Conservation (phyloP, 92 coral and sea anemone genomes). For the Pocillopora grandis region DNA sequence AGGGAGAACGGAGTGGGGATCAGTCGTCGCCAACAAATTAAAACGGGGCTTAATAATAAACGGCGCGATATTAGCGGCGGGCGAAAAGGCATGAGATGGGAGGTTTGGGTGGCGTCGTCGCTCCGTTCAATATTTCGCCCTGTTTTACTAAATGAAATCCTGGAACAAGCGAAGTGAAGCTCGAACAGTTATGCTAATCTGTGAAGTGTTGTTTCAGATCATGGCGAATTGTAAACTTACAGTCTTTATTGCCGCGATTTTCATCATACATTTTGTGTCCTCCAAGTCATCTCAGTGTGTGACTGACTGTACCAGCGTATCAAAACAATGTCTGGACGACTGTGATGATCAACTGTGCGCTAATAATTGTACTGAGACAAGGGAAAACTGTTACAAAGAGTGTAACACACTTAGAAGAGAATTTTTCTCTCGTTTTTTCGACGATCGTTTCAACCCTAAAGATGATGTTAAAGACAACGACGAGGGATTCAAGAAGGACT, state of each 20-base stretch:
- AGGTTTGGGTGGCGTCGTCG: no score
- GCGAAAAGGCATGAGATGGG: no score
- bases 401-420: not conserved
- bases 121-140: no score
- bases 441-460: no score
- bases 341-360: not conserved
- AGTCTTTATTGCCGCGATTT: not conserved
- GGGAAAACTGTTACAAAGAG: not conserved
- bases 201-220: not conserved
- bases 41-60: no score
- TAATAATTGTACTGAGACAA: not conserved
- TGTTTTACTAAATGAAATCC: no score
- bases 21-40: no score
- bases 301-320: not conserved
- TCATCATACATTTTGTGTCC: not conserved
- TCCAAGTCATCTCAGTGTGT: not conserved
- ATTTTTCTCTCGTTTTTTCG: not conserved
- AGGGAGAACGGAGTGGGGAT: no score
- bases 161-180: no score
- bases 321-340: fast-evolving
- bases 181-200: not conserved
- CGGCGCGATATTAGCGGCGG: no score
- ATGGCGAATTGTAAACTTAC: slow-evolving; percentile 1
- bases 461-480: no score
- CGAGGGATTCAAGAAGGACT: no score